Percentiles rank a stretch among this genome's conserved stretches.
Conservation (phyloP, 2,888 invertebrate genomes). For the Elysia crispata region DNA sequence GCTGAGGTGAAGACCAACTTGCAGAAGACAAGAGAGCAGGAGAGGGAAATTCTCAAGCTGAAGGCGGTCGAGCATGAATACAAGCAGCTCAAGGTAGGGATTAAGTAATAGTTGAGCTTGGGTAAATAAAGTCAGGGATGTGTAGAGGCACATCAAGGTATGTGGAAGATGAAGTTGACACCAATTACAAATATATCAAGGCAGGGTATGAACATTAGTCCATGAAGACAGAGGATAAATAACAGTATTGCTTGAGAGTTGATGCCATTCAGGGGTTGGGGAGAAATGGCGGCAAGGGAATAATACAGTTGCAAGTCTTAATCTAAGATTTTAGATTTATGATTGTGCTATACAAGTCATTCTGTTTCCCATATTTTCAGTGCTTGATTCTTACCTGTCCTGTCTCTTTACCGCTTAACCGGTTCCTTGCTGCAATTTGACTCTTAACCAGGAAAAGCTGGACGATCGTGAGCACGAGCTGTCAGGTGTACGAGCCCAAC, state of each 20-base stretch:
- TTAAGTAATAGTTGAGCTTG: too few species aligned
- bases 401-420: neutral
- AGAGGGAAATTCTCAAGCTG: conserved; percentile 68
- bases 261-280: too few species aligned
- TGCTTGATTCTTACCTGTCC: neutral
- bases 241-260: too few species aligned
- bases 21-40: conserved; percentile 66
- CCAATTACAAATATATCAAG: too few species aligned
- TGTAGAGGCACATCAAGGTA: too few species aligned
- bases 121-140: too few species aligned
- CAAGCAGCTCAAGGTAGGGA: conserved; percentile 64
- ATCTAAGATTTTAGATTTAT: too few species aligned
- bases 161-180: too few species aligned
- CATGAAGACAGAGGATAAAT: too few species aligned
- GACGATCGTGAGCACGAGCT: conserved; percentile 64
- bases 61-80: conserved; percentile 71
- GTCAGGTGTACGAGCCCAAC: conserved; percentile 40
- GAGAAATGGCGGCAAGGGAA: too few species aligned
- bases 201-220: too few species aligned
- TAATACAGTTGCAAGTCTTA: too few species aligned
- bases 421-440: neutral
- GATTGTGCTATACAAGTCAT: neutral
- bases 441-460: conserved; percentile 57
- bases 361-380: neutral
- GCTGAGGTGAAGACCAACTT: conserved; percentile 63